These are phyloP conservation scores for Chiloscyllium plagiosum DNA, from an alignment of 2,113 vertebrate species.

Conservation along the genomic window DNA sequence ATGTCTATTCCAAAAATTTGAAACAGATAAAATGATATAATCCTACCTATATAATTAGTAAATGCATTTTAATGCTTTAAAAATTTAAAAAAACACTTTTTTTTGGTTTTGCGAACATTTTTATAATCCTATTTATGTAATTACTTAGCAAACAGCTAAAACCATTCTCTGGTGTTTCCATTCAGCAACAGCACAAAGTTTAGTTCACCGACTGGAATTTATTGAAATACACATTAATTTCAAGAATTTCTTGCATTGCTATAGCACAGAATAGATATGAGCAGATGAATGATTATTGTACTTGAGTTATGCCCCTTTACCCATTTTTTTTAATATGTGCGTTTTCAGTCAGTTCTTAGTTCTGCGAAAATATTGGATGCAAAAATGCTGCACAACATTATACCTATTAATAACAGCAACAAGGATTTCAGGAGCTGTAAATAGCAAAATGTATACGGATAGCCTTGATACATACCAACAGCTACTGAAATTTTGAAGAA, in stretches of 20 bases:
- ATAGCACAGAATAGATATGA: neutral
- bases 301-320: neutral
- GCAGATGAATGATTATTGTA: neutral
- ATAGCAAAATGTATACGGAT: neutral
- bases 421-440: neutral
- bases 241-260: neutral
- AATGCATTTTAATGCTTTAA: neutral
- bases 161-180: neutral
- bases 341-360: neutral
- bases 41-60: neutral
- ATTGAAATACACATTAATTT: neutral
- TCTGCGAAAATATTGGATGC: neutral
- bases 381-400: neutral
- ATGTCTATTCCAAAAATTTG: conserved; percentile 8
- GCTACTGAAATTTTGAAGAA: neutral
- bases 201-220: neutral
- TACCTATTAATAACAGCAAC: neutral
- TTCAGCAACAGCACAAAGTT: neutral
- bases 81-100: neutral
- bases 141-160: neutral
- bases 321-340: neutral
- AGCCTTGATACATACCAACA: neutral
- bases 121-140: neutral
- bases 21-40: neutral
- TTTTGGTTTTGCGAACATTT: neutral